These are phyloP conservation scores for Ictidomys tridecemlineatus DNA, from an alignment of 2,113 vertebrate genomes.

Conservation along the genomic window DNA sequence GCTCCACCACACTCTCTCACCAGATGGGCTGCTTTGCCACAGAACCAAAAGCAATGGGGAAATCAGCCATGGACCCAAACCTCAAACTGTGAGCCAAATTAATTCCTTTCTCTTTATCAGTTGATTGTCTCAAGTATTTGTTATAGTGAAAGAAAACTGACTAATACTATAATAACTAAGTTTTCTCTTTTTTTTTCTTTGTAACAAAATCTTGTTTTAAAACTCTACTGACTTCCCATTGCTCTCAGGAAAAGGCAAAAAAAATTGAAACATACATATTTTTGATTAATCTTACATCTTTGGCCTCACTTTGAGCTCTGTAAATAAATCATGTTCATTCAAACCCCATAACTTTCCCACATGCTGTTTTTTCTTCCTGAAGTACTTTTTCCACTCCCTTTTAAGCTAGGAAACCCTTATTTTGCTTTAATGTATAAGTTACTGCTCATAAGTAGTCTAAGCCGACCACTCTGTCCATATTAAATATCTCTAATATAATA, in stretches of 20 bases:
- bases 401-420: neutral
- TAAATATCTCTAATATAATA: neutral
- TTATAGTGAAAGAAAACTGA: neutral
- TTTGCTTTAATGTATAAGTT: neutral
- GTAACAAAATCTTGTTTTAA: neutral
- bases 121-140: neutral
- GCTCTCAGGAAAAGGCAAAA: neutral
- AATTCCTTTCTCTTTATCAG: neutral
- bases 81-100: neutral
- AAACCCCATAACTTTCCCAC: neutral
- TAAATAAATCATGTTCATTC: neutral
- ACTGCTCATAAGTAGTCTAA: neutral
- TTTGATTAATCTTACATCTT: neutral
- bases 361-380: neutral
- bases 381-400: neutral
- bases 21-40: neutral
- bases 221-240: neutral
- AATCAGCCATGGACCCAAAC: neutral
- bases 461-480: neutral
- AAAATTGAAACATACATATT: neutral
- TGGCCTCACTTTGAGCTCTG: neutral
- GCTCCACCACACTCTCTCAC: neutral
- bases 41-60: neutral
- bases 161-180: neutral
- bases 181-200: no score